Percentiles rank a stretch among this genome's conserved stretches.
These are phyloP conservation scores for Pimpla rufipes DNA, from an alignment of 2,888 invertebrate genomes.

Conservation along the genomic window DNA sequence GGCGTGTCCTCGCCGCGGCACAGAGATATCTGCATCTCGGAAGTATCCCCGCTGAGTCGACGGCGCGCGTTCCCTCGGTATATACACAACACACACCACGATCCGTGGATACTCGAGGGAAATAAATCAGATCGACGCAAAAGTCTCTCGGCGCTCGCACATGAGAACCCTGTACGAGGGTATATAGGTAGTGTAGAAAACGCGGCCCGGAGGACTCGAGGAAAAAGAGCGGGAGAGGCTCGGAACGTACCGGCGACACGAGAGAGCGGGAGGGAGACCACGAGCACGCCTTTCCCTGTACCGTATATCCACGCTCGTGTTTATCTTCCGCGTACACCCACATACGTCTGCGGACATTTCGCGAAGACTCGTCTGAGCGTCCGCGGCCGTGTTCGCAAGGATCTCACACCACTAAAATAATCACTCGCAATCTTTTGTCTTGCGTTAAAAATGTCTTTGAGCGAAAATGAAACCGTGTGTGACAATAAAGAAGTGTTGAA, in stretches of 20 bases:
- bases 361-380: neutral
- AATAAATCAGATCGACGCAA: slow-evolving; percentile 73
- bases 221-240: slow-evolving; percentile 25
- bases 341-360: slow-evolving; percentile 37
- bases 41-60: slow-evolving; percentile 63
- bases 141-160: slow-evolving; percentile 60
- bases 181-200: slow-evolving; percentile 37
- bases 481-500: too few relatives aligned
- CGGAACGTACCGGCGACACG: slow-evolving; percentile 42
- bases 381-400: neutral
- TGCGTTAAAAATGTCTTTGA: too few relatives aligned
- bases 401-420: neutral
- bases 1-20: slow-evolving; percentile 46
- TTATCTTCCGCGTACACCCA: slow-evolving; percentile 67
- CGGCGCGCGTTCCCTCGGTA: slow-evolving; percentile 21
- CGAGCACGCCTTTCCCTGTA: slow-evolving; percentile 44
- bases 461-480: too few relatives aligned
- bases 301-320: slow-evolving; percentile 47
- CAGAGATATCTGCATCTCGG: slow-evolving; percentile 71
- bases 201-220: slow-evolving; percentile 27
- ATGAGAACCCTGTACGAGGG: slow-evolving; percentile 4
- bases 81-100: neutral
- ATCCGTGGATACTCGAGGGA: slow-evolving; percentile 42
- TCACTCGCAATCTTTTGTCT: neutral
- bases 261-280: slow-evolving; percentile 3